Percentiles rank a stretch among this genome's conserved stretches.
Evolutionary conservation across 2,113 vertebrate species (phyloP).

Genomic region (Mustelus asterias): DNA sequence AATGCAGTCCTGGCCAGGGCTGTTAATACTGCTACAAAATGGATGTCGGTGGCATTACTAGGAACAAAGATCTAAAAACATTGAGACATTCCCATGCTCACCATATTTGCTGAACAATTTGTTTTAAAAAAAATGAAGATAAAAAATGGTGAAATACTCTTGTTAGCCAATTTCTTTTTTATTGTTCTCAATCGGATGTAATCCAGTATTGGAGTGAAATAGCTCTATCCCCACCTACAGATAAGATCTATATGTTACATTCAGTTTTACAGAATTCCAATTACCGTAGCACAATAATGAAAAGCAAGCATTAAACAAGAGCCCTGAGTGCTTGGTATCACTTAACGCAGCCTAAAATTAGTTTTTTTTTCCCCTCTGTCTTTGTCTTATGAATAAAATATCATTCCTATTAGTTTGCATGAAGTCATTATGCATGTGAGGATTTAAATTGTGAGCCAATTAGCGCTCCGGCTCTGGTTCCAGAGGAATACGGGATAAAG

Average conservation of each 20-base stretch:
- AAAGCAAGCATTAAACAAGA: slow-evolving; percentile 24
- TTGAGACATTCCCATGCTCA: not conserved
- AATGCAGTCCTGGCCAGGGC: not conserved
- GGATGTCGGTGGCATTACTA: not conserved
- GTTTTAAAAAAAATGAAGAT: not conserved
- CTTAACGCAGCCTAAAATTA: slow-evolving; percentile 24
- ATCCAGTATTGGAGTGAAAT: not conserved
- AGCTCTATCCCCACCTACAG: slow-evolving; percentile 35
- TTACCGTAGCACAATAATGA: slow-evolving; percentile 8
- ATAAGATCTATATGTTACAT: slow-evolving; percentile 23
- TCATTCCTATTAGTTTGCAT: slow-evolving; percentile 18
- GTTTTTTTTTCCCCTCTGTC: not conserved
- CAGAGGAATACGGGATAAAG: not conserved
- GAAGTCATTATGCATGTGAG: slow-evolving; percentile 8
- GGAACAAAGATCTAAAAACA: not conserved
- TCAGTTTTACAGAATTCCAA: not conserved
- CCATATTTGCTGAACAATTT: not conserved
- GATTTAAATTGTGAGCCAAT: slow-evolving; percentile 30
- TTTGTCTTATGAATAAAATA: slow-evolving; percentile 26
- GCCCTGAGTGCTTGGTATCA: not conserved
- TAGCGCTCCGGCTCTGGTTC: not conserved
- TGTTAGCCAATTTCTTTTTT: not conserved
- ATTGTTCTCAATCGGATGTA: not conserved
- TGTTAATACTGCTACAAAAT: not conserved
- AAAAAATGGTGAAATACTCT: not conserved